phyloP scores from a whole-genome alignment of 2,797 vertebrate species.

The Pseudochaenichthys georgianus region DNA sequence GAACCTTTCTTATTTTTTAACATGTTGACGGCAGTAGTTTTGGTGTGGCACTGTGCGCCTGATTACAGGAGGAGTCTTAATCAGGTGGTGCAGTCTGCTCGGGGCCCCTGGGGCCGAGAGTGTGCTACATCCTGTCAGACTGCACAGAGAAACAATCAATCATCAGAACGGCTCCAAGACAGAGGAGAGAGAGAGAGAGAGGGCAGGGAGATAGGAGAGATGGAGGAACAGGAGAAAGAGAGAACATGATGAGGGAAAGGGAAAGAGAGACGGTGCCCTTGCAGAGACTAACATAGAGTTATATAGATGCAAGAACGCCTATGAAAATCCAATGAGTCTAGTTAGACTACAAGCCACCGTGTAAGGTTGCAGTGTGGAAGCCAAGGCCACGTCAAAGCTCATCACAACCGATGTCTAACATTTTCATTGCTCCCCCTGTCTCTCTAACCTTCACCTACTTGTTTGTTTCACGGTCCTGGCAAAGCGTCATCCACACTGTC shows the following conservation, averaged over 20 bases:
- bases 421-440: constrained; percentile 79
- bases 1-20: constrained; percentile 76
- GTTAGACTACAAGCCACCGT: constrained; percentile 85
- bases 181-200: constrained; percentile 69
- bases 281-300: constrained; percentile 57
- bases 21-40: constrained; percentile 82
- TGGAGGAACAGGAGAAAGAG: constrained; percentile 58
- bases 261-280: constrained; percentile 58
- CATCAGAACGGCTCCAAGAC: constrained; percentile 88
- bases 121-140: constrained; percentile 93
- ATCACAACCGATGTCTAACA: constrained; percentile 85
- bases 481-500: constrained; percentile 54
- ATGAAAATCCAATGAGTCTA: constrained; percentile 92
- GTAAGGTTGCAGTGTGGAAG: constrained; percentile 81
- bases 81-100: constrained; percentile 91
- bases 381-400: constrained; percentile 79
- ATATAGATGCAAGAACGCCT: constrained; percentile 63
- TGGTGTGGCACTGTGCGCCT: constrained; percentile 87
- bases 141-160: constrained; percentile 96
- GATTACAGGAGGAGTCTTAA: constrained; percentile 93
- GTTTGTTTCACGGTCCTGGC: constrained; percentile 73
- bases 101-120: constrained; percentile 90
- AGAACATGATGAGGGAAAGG: constrained; percentile 41
- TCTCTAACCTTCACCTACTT: constrained; percentile 81
- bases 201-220: constrained; percentile 70